Conservation (phyloP, 2,113 vertebrate species). For the Prionailurus viverrinus region DNA sequence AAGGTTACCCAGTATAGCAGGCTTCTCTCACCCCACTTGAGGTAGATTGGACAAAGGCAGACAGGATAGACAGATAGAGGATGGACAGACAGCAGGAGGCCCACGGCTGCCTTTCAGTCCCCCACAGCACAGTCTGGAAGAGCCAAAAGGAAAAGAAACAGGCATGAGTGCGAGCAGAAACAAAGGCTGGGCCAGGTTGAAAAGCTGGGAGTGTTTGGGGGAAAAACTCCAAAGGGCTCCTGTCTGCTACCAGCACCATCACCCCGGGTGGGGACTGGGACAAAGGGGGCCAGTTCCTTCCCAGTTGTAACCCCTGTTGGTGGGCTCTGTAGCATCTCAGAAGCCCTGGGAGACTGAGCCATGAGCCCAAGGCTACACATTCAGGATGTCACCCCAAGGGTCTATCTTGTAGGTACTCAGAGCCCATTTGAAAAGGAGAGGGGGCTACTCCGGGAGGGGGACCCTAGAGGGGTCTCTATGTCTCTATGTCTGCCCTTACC, state of each 20-base stretch:
- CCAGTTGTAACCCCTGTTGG: neutral
- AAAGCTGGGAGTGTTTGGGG: neutral
- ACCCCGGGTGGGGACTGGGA: neutral
- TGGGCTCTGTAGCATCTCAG: neutral
- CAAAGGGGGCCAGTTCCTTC: neutral
- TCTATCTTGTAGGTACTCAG: neutral
- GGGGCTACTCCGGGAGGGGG: neutral
- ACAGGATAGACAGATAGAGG: neutral
- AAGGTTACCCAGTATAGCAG: neutral
- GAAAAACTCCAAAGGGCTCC: neutral
- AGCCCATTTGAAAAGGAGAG: neutral
- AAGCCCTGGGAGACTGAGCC: neutral
- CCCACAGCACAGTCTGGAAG: neutral
- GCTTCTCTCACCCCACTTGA: neutral
- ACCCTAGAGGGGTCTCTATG: neutral
- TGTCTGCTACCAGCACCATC: neutral
- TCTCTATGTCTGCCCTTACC: neutral
- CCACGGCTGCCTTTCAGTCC: neutral
- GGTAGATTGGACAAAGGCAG: neutral
- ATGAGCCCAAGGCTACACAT: neutral
- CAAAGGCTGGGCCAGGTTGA: neutral
- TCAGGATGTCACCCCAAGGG: neutral
- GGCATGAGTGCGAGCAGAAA: neutral
- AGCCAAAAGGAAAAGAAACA: slow-evolving; percentile 32
- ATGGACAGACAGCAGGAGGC: neutral